Percentiles rank a stretch among this genome's conserved stretches.
phyloP scores from a whole-genome alignment of 2,888 invertebrate species.

The Miltochrista miniata region DNA sequence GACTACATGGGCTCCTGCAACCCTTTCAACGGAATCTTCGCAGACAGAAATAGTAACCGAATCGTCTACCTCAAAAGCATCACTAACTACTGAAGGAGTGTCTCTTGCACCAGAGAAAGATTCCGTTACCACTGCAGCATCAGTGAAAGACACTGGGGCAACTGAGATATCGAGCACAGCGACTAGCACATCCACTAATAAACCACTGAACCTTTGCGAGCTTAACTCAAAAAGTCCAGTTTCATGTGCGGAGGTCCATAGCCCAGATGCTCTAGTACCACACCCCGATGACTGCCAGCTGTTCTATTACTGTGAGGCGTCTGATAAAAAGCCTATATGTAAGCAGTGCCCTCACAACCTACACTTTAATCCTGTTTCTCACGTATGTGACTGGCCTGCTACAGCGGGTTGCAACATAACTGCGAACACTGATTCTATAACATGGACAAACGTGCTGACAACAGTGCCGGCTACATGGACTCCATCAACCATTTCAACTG shows the following conservation, averaged over 20 bases:
- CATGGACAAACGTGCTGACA: not conserved
- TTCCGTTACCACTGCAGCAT: too few species aligned
- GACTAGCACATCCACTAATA: not conserved
- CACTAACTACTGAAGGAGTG: too few species aligned
- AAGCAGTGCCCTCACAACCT: not conserved
- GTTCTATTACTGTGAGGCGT: constrained; percentile 39
- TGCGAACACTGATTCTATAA: not conserved
- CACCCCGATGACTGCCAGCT: constrained; percentile 17
- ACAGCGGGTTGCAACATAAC: not conserved
- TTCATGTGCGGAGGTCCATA: not conserved
- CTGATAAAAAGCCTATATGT: constrained; percentile 10
- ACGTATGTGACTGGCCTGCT: not conserved
- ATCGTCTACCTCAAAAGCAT: too few species aligned
- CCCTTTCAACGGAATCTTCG: too few species aligned
- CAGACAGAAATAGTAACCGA: too few species aligned
- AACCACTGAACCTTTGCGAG: constrained; percentile 22
- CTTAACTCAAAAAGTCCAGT: not conserved
- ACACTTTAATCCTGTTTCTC: not conserved
- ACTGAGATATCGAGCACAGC: too few species aligned
- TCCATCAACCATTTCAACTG: not conserved
- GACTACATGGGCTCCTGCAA: not conserved
- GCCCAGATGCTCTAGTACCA: not conserved
- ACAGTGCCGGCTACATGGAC: not conserved
- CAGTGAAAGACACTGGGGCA: too few species aligned
- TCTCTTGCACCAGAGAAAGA: too few species aligned